These are phyloP conservation scores for Drosophila obscura DNA, from an alignment of 1,140 invertebrate genomes.

Conservation along the genomic window DNA sequence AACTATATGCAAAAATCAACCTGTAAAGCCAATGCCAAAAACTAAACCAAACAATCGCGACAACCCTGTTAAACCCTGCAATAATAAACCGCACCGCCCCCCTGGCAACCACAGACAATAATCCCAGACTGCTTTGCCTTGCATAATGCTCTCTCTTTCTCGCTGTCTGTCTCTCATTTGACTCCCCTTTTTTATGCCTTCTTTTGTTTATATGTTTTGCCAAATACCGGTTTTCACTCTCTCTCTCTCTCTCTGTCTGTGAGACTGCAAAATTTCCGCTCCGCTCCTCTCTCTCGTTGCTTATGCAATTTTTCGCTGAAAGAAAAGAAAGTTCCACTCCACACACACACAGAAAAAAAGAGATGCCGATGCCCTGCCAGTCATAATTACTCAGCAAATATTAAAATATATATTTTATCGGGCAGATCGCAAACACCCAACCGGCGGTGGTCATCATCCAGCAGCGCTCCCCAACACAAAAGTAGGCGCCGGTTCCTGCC, in stretches of 20 bases:
- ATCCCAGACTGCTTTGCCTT: constrained; percentile 44
- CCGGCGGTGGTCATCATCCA: constrained; percentile 7
- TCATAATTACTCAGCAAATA: too few species aligned
- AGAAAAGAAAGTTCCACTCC: constrained; percentile 57
- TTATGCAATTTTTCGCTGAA: constrained; percentile 68
- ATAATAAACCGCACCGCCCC: constrained; percentile 40
- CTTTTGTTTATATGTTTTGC: constrained; percentile 59
- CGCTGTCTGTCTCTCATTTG: constrained; percentile 12
- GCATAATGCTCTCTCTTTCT: constrained; percentile 47
- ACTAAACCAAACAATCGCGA: constrained; percentile 20
- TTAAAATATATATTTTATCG: constrained; percentile 21
- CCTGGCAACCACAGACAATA: neutral
- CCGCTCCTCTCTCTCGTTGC: constrained; percentile 31
- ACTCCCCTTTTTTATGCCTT: too few species aligned
- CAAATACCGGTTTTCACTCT: constrained; percentile 64
- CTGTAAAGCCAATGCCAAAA: constrained; percentile 27
- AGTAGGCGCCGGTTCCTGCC: constrained; percentile 67
- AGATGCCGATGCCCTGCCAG: too few species aligned
- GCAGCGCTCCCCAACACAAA: constrained; percentile 58
- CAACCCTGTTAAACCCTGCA: constrained; percentile 19
- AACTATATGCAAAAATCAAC: constrained; percentile 44
- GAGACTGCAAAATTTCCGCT: constrained; percentile 1
- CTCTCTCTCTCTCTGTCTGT: constrained; percentile 1
- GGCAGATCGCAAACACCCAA: constrained; percentile 76
- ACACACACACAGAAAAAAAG: too few species aligned